Conservation (phyloP, 92 coral and sea anemone genomes). For the Phenganax stokvisi region DNA sequence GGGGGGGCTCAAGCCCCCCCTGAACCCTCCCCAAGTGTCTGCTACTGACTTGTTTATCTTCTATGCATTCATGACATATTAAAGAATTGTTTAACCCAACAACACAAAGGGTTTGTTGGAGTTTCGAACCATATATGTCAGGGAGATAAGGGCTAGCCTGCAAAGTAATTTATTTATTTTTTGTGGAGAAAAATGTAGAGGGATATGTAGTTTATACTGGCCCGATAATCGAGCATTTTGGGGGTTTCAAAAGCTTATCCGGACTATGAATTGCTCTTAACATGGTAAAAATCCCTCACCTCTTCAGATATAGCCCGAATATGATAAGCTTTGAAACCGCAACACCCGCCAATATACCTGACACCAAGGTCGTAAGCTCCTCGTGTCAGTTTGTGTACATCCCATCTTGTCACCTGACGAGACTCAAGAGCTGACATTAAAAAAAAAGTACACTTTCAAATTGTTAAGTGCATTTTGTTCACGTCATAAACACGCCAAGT, state of each 20-base stretch:
- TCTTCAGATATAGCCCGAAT: conserved; percentile 7
- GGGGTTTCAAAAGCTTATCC: too few relatives aligned
- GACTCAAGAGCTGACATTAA: conserved; percentile 54
- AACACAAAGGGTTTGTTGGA: too few relatives aligned
- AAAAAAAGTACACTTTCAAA: background rate
- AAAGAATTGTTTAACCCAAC: too few relatives aligned
- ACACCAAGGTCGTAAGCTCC: conserved; percentile 70
- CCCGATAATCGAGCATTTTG: too few relatives aligned
- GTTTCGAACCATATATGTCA: too few relatives aligned
- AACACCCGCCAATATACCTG: conserved; percentile 78
- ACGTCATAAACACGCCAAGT: background rate
- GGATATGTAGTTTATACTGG: background rate
- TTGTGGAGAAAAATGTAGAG: background rate
- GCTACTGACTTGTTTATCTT: too few relatives aligned
- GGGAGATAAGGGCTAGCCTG: background rate
- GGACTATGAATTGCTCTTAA: too few relatives aligned
- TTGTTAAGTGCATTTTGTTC: background rate
- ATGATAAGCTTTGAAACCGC: conserved; percentile 75
- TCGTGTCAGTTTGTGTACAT: conserved; percentile 62
- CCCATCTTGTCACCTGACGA: conserved; percentile 64
- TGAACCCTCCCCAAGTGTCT: too few relatives aligned
- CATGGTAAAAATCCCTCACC: background rate
- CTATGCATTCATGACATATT: too few relatives aligned
- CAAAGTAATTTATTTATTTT: background rate
- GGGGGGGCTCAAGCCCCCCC: too few relatives aligned